Percentiles rank a stretch among this genome's conserved stretches.
Conservation (phyloP, 92 coral and sea anemone species). For the Zoanthus sociatus region DNA sequence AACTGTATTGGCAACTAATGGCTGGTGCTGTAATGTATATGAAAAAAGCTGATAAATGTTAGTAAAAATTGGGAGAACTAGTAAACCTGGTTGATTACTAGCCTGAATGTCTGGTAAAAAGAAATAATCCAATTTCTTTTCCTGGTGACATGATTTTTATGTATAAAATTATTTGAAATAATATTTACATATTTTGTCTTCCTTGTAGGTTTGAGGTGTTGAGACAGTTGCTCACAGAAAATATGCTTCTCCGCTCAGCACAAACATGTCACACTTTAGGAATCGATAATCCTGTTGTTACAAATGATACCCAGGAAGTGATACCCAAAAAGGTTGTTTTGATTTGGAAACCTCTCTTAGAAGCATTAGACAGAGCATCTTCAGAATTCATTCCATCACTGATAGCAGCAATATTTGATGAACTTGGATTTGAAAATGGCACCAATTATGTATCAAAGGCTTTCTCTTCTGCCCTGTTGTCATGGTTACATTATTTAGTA, state of each 20-base stretch:
- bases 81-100: no score
- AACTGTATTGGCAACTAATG: no score
- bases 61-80: no score
- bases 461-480: neutral
- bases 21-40: no score
- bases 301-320: neutral
- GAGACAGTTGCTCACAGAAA: slow-evolving; percentile 22
- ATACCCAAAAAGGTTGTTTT: slow-evolving; percentile 62
- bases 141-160: no score
- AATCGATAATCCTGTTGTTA: slow-evolving; percentile 27
- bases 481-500: slow-evolving; percentile 53
- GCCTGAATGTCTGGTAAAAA: no score
- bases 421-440: slow-evolving; percentile 1
- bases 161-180: no score
- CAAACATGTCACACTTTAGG: slow-evolving; percentile 43
- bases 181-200: neutral
- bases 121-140: no score
- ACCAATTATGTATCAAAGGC: neutral
- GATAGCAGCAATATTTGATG: slow-evolving; percentile 50
- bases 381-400: slow-evolving; percentile 72
- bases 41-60: no score
- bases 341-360: slow-evolving; percentile 80
- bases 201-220: slow-evolving; percentile 28
- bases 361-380: slow-evolving; percentile 71
- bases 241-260: slow-evolving; percentile 58